A percentile compares a stretch with the other conserved stretches of the same genome.
These are phyloP conservation scores for Catamblyrhynchus diadema DNA, from an alignment of 2,797 vertebrate species.

Conservation along the genomic window DNA sequence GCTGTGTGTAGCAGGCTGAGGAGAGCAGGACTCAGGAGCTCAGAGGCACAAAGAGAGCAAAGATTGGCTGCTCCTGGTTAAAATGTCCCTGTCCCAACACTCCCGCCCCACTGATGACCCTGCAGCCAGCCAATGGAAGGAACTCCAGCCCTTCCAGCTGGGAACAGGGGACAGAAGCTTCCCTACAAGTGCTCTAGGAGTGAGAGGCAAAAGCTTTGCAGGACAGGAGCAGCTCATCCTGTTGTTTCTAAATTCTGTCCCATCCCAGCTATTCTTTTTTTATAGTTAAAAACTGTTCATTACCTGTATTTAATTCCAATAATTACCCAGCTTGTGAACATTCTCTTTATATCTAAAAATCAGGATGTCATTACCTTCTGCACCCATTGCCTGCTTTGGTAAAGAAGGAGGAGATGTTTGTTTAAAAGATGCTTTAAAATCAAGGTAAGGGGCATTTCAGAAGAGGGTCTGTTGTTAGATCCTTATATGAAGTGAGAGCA, in stretches of 20 bases:
- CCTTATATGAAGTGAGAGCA: not conserved
- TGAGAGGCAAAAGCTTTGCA: not conserved
- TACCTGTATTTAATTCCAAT: too few relatives aligned
- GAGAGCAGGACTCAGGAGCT: not conserved
- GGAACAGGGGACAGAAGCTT: not conserved
- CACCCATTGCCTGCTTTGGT: not conserved
- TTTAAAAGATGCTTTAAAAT: not conserved
- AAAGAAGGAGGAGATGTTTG: not conserved
- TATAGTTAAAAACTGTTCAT: not conserved
- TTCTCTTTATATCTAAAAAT: not conserved
- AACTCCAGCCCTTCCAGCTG: not conserved
- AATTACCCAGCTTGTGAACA: not conserved
- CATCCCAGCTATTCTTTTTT: not conserved
- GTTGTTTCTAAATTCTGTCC: not conserved
- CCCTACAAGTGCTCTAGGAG: not conserved
- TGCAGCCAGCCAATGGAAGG: constrained; percentile 17
- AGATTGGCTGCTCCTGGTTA: not conserved
- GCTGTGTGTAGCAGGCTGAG: not conserved
- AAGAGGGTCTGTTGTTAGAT: not conserved
- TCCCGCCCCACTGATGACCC: not conserved
- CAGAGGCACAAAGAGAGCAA: not conserved
- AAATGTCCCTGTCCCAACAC: not conserved
- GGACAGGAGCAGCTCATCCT: not conserved
- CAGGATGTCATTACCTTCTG: not conserved
- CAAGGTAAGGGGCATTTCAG: not conserved